Conservation (phyloP, 2,888 invertebrate genomes). For the Drosophila stalkeri region DNA sequence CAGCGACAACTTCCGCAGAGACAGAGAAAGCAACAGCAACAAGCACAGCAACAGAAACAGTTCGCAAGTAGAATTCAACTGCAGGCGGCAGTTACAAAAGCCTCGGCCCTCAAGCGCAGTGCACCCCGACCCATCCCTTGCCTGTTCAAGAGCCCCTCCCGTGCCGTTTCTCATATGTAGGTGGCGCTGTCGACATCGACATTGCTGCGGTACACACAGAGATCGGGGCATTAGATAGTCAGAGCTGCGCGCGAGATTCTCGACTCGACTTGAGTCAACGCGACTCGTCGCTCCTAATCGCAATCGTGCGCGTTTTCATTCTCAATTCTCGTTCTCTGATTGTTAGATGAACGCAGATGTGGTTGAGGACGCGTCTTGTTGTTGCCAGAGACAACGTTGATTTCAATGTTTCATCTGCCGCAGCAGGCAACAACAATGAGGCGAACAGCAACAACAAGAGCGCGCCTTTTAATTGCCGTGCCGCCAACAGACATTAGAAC, state of each 20-base stretch:
- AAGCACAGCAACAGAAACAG: background rate
- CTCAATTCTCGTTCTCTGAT: constrained; percentile 58
- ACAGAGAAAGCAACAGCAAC: constrained; percentile 5
- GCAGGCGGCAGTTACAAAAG: constrained; percentile 40
- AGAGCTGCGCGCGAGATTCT: constrained; percentile 25
- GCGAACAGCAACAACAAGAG: constrained; percentile 47
- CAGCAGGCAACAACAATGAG: constrained; percentile 45
- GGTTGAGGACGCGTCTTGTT: constrained; percentile 57
- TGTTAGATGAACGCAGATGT: constrained; percentile 42
- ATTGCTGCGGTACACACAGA: constrained; percentile 59
- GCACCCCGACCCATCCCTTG: background rate
- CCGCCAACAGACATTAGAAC: constrained; percentile 76
- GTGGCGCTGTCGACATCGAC: constrained; percentile 74
- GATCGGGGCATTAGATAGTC: constrained; percentile 72
- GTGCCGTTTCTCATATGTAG: constrained; percentile 61
- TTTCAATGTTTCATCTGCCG: constrained; percentile 80
- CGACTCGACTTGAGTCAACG: constrained; percentile 5
- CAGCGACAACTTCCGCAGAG: constrained; percentile 44
- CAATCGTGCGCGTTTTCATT: constrained; percentile 62
- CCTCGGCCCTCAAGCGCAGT: constrained; percentile 2
- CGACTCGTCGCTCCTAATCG: constrained; percentile 48
- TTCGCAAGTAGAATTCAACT: constrained; percentile 8
- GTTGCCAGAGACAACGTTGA: constrained; percentile 67
- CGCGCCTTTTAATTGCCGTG: constrained; percentile 78
- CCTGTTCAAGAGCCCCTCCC: background rate